Conservation (phyloP, 1,140 invertebrate genomes). For the Heliconius melpomene region DNA sequence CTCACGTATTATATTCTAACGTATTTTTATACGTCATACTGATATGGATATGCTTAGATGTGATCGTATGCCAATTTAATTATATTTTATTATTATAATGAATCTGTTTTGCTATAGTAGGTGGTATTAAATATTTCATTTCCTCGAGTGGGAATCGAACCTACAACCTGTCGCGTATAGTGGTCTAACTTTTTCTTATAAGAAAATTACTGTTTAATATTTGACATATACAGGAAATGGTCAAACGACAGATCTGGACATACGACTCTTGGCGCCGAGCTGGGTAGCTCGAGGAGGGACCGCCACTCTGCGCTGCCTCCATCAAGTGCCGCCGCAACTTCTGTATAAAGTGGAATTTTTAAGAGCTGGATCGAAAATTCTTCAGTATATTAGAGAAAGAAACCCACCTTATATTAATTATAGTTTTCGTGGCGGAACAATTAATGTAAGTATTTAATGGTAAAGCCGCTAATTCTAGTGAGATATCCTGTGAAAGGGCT, state of each 20-base stretch:
- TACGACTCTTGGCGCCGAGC: constrained; percentile 69
- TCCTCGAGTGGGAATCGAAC: too few relatives aligned
- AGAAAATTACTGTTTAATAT: not conserved
- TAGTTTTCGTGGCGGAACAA: constrained; percentile 81
- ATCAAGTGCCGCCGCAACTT: constrained; percentile 79
- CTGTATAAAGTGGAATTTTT: constrained; percentile 81
- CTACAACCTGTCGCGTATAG: too few relatives aligned
- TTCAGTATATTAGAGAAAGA: constrained; percentile 86
- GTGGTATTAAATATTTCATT: too few relatives aligned
- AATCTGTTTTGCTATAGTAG: too few relatives aligned
- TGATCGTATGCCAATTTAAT: too few relatives aligned
- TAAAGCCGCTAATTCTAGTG: too few relatives aligned
- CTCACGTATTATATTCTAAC: too few relatives aligned
- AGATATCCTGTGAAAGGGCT: too few relatives aligned
- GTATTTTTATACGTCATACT: too few relatives aligned
- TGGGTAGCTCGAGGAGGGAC: constrained; percentile 74
- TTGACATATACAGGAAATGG: constrained; percentile 50
- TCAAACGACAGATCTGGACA: constrained; percentile 71
- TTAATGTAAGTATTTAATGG: constrained; percentile 76
- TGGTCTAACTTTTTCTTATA: not conserved
- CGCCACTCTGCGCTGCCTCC: constrained; percentile 70
- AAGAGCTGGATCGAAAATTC: constrained; percentile 79
- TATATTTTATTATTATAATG: too few relatives aligned
- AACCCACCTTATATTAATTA: constrained; percentile 84
- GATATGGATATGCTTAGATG: too few relatives aligned